phyloP scores from a whole-genome alignment of 2,113 vertebrate genomes.

The Parotia lawesii region DNA sequence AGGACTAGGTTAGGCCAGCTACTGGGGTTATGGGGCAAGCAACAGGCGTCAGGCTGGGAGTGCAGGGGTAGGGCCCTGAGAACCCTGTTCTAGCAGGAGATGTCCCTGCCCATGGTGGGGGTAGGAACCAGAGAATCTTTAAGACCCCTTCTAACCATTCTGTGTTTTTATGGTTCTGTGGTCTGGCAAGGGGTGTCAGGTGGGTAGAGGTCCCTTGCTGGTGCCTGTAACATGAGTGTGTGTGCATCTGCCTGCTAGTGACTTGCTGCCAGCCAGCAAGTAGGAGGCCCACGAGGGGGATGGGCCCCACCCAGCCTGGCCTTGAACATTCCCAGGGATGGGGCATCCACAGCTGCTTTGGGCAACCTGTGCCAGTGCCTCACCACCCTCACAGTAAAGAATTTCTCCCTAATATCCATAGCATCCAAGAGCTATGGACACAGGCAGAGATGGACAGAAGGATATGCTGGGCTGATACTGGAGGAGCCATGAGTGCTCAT shows the following conservation, averaged over 20 bases:
- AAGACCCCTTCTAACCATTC: neutral
- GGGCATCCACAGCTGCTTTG: neutral
- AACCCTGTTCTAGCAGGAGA: neutral
- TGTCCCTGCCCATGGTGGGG: neutral
- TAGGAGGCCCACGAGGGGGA: neutral
- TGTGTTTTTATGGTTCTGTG: neutral
- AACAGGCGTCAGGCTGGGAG: neutral
- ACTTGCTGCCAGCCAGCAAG: neutral
- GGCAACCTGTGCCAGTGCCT: neutral
- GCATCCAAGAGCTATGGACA: neutral
- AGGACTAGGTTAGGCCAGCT: neutral
- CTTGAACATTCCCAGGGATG: neutral
- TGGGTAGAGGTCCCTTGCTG: neutral
- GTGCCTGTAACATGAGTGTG: neutral
- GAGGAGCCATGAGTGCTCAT: neutral
- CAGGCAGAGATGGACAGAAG: neutral
- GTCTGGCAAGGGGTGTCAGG: rapidly evolving
- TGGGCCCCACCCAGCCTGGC: neutral
- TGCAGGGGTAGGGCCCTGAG: neutral
- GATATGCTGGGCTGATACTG: neutral
- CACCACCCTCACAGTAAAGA: neutral
- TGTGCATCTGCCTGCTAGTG: neutral
- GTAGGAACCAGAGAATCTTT: neutral
- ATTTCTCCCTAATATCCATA: neutral
- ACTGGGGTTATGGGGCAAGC: neutral